A percentile compares a stretch with the other conserved stretches of the same genome.
These are phyloP conservation scores for Bucorvus abyssinicus DNA, from an alignment of 2,797 vertebrate species.

Conservation along the genomic window DNA sequence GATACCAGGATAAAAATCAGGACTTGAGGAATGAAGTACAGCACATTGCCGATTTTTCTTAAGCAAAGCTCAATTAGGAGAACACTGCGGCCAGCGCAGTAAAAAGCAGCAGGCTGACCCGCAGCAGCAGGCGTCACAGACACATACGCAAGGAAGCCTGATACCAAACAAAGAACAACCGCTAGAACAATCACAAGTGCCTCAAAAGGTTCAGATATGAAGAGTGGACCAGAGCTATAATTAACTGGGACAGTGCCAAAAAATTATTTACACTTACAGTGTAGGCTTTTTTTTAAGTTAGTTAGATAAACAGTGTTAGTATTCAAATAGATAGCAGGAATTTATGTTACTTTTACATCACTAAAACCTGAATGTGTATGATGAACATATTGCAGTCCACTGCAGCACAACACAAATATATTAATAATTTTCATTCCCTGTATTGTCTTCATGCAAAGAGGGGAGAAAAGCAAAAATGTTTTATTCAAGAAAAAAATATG, in stretches of 20 bases:
- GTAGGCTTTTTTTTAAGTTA: background rate
- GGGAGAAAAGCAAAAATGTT: background rate
- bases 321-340: background rate
- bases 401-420: background rate
- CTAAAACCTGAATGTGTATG: background rate
- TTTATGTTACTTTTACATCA: background rate
- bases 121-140: rapidly evolving
- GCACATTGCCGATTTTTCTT: background rate
- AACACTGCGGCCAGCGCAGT: background rate
- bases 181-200: background rate
- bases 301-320: background rate
- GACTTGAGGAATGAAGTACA: background rate
- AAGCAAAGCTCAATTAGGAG: background rate
- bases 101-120: background rate
- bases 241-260: background rate
- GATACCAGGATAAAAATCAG: background rate
- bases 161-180: background rate
- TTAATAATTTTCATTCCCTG: background rate
- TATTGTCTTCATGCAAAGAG: background rate
- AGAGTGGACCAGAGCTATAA: background rate
- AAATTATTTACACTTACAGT: background rate
- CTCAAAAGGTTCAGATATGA: background rate
- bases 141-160: rapidly evolving
- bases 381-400: background rate
- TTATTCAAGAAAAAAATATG: background rate